Base-by-base conservation (phyloP, 2,113 vertebrate species). In the Prionailurus bengalensis region DNA sequence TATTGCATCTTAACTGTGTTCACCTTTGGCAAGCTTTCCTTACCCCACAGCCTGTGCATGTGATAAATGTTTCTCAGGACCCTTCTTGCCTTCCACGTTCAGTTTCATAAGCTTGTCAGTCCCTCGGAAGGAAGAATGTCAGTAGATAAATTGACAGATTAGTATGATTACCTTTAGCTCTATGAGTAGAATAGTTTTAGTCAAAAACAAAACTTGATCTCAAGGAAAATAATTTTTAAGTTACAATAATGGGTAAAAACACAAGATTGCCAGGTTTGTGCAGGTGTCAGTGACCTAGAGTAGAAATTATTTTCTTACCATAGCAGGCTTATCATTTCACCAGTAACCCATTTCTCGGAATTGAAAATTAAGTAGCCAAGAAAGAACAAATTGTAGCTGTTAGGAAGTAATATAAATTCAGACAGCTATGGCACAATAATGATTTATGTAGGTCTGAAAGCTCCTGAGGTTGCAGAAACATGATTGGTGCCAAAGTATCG, bases 341-440 rank as follows among this genome's bases (percentile, higher is more conserved):
- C 0, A 39, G 5, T 0, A 0, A 91, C n/a, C 51, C 53, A 15
- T 14, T 83, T 48, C 61, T 83, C 45, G 11, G 17, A 36, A 79
- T 9, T 71, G 10, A 61, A 88, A 42, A 4, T 70, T 58, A 82
- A 87, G 11, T 91, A 88, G 8, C 7, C 4, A 86, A 82, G 42
- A 1, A 29, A 66, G 33, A 36, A 4, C 2, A 13, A 7, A 61
- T n/a, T 4, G 0, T 45, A 95, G 31, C 86, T 97, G 53, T 33
- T 53, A 58, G 31, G 33, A 87, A 82, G 70, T 27, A 78, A 27
- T 36, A 42, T 29, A 58, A 0, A 25, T 51, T 11, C 4, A 0
- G 3, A 15, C 0, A 0, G 0, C 82, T 0, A 0, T n/a, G 7
- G 33, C 27, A 3, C 17, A 27, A 0, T 23, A 0, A 42, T 53